Evolutionary conservation across 2,888 invertebrate species (phyloP).

Genomic region (Parascotia fuliginaria): DNA sequence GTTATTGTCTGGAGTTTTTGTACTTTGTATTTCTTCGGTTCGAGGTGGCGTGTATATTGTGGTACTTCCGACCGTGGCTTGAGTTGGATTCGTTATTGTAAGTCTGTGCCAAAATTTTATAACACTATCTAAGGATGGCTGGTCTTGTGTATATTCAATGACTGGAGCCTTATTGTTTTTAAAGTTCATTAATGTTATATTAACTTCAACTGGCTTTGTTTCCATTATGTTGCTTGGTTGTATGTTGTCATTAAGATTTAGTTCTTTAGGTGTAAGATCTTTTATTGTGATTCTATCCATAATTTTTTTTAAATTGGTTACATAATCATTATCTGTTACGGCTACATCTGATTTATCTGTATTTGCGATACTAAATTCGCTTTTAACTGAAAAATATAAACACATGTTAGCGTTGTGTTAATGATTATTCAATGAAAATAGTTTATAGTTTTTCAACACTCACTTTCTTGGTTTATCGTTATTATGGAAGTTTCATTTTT

Average conservation of each 20-base stretch:
- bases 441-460: too few relatives aligned
- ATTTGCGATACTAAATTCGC: slow-evolving; percentile 4
- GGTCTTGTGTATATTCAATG: slow-evolving; percentile 19
- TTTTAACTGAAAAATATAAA: slow-evolving; percentile 18
- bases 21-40: neutral
- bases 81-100: slow-evolving; percentile 7
- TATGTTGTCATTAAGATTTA: neutral
- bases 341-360: slow-evolving; percentile 10
- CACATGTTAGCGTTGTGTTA: too few relatives aligned
- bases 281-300: neutral
- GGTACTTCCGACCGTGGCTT: neutral
- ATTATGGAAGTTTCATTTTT: slow-evolving; percentile 13
- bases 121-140: slow-evolving; percentile 45
- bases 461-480: slow-evolving; percentile 11
- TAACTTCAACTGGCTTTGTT: slow-evolving; percentile 2
- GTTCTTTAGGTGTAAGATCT: neutral
- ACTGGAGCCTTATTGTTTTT: slow-evolving; percentile 10
- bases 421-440: too few relatives aligned
- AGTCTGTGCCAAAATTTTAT: slow-evolving; percentile 44
- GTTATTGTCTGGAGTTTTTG: slow-evolving; percentile 2
- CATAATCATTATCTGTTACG: slow-evolving; percentile 5
- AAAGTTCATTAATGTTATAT: slow-evolving; percentile 7
- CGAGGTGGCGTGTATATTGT: neutral
- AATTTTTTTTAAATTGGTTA: neutral
- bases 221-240: neutral